Conservation (phyloP, 2,113 vertebrate genomes). For the Meles meles region DNA sequence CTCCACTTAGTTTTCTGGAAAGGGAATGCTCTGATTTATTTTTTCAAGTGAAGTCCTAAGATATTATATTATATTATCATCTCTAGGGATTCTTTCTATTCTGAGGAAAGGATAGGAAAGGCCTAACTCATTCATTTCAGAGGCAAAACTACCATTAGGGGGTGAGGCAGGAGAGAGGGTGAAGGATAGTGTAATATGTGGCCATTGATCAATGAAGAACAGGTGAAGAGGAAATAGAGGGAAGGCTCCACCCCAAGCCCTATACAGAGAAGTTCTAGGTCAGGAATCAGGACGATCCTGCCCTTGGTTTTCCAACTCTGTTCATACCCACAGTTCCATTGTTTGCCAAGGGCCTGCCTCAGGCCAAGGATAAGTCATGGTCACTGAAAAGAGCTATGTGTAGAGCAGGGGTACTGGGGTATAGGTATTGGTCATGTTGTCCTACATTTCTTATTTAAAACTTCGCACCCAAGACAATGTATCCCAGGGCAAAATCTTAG, state of each 20-base stretch:
- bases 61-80: not conserved
- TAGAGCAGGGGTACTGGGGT: not conserved
- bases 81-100: not conserved
- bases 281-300: not conserved
- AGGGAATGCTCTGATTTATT: not conserved
- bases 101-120: not conserved
- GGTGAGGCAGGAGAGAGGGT: not conserved
- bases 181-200: not conserved
- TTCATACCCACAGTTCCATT: not conserved
- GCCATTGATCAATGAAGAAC: not conserved
- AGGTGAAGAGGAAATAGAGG: not conserved
- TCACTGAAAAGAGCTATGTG: not conserved
- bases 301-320: not conserved
- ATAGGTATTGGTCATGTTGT: not conserved
- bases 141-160: not conserved
- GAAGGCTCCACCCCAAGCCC: not conserved
- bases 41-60: not conserved
- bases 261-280: not conserved
- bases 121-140: not conserved
- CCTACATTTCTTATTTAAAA: conserved; percentile 19
- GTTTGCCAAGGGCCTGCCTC: not conserved
- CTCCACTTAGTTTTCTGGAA: conserved; percentile 1
- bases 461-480: not conserved
- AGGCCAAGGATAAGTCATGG: no score
- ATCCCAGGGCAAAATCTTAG: not conserved